Conservation (phyloP, 2,113 vertebrate genomes). For the zebrafish (Danio rerio) region DNA sequence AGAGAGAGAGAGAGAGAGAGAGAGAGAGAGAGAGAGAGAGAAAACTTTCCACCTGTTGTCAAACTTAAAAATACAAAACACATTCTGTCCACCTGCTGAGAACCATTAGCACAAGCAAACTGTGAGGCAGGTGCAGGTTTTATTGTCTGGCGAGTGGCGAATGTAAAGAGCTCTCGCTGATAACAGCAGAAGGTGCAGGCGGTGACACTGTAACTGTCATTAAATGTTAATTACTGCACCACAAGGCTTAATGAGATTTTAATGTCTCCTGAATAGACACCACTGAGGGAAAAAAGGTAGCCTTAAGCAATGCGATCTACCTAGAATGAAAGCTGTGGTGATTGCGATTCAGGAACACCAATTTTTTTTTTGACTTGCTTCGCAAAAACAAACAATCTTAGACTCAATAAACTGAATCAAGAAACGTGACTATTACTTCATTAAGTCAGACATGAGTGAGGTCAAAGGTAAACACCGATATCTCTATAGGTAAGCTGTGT, state of each 20-base stretch:
- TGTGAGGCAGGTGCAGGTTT: slow-evolving; percentile 61
- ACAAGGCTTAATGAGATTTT: slow-evolving; percentile 46
- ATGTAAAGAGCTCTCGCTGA: slow-evolving; percentile 47
- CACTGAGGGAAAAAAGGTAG: slow-evolving; percentile 28
- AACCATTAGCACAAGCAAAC: slow-evolving; percentile 62
- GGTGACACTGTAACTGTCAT: slow-evolving; percentile 56
- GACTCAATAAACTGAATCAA: too few species aligned
- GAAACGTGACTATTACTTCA: background rate
- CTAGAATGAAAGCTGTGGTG: background rate
- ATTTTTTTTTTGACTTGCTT: background rate
- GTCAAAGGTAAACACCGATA: slow-evolving; percentile 46
- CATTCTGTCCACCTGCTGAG: slow-evolving; percentile 59
- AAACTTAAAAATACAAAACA: slow-evolving; percentile 12
- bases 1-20: too few species aligned
- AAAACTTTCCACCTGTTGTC: slow-evolving; percentile 45
- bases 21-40: background rate
- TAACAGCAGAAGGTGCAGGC: slow-evolving; percentile 21
- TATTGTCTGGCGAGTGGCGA: slow-evolving; percentile 40
- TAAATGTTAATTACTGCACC: slow-evolving; percentile 55
- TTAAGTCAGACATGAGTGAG: background rate
- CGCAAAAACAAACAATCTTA: background rate
- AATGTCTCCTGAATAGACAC: slow-evolving; percentile 29
- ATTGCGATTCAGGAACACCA: background rate
- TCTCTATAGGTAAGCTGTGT: slow-evolving; percentile 43
- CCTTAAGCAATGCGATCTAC: slow-evolving; percentile 28